These are phyloP conservation scores for Felis chaus DNA, from an alignment of 2,113 vertebrate species.

Conservation along the genomic window DNA sequence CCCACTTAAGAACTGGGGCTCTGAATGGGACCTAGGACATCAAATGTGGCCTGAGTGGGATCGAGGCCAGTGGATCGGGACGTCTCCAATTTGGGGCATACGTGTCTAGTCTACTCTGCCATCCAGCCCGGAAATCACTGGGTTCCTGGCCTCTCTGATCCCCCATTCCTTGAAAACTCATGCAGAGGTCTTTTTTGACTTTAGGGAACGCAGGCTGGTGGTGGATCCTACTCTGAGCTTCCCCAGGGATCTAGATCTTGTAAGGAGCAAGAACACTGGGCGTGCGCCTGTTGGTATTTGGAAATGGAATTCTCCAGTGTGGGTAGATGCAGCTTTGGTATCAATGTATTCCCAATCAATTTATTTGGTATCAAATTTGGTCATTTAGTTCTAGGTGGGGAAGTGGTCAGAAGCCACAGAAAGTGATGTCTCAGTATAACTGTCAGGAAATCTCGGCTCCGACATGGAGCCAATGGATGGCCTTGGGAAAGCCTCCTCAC, in stretches of 20 bases:
- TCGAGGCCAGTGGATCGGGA: neutral
- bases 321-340: neutral
- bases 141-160: neutral
- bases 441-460: neutral
- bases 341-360: neutral
- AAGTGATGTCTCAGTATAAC: neutral
- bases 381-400: neutral
- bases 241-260: neutral
- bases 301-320: neutral
- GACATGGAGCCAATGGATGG: rapidly evolving
- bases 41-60: no score
- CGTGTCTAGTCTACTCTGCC: neutral
- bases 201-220: rapidly evolving
- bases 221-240: neutral
- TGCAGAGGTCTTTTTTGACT: neutral
- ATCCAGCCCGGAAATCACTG: neutral
- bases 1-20: neutral
- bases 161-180: neutral
- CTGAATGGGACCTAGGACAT: neutral
- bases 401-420: neutral
- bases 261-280: neutral
- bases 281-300: neutral
- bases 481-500: neutral
- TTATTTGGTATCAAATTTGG: no score
- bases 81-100: no score